Base-by-base conservation (phyloP, 2,113 vertebrate species). In the Sceloporus tristichus region DNA sequence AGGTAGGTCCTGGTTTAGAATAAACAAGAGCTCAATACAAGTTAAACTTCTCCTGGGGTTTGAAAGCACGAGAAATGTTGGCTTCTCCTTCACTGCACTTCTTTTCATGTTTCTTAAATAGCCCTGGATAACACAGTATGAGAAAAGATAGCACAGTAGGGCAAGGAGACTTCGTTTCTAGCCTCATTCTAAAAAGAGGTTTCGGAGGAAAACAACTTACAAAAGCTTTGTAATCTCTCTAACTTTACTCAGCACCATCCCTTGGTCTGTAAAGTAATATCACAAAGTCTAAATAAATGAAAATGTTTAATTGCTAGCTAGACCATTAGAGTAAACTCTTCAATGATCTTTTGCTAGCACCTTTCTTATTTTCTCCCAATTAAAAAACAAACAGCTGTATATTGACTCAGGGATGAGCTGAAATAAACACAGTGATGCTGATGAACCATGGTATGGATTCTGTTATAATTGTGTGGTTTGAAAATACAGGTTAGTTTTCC, bases 241-340 rank as follows among this genome's bases (percentile, higher is more conserved):
- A 34, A 16, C 4, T 66, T 65, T 38, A n/a, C 62, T n/a, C 48
- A 21, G 0, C 0, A 0, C 0, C 0, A 5, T 54, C 3, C 0
- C 0, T 84, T 0, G 42, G 29, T 66, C 78, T 59, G 42, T 0
- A 25, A 29, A 7, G 38, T 6, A 29, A 85, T 56, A 70, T 9
- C 81, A 21, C 21, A 10, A 34, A 18, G 21, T 74, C 21, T 2
- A n/a, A 42, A 0, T 9, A 79, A 81, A 75, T 11, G 66, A 48
- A 77, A 42, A n/a, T 38, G 91, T 92, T 19, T 23, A 79, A 70
- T 85, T 93, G 76, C 1, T 11, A 73, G 81, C 1, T 0, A 3
- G 14, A 77, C 6, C 53, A 23, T 42, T 25, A 78, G 34, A 6
- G 0, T 14, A 34, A 71, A 1, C 4, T 53, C 65, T 5, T 5